These are phyloP conservation scores for Bovichtus variegatus DNA, from an alignment of 2,797 vertebrate genomes.

Conservation along the genomic window DNA sequence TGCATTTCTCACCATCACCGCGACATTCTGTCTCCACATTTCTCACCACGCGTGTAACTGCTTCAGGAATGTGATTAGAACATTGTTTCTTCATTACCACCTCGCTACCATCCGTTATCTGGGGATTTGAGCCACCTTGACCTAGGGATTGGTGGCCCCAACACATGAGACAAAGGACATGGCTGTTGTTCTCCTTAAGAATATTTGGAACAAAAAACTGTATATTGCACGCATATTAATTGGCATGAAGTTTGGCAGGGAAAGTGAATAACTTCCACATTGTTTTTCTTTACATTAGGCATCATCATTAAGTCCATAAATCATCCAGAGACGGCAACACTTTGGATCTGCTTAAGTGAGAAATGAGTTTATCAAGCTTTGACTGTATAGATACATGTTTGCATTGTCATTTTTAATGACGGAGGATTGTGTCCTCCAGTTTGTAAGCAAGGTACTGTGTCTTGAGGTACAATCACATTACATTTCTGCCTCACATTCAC, in stretches of 20 bases:
- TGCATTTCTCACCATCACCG: neutral
- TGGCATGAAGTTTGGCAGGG: neutral
- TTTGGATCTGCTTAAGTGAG: neutral
- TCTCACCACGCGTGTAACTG: slow-evolving; percentile 30
- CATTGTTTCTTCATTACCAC: slow-evolving; percentile 43
- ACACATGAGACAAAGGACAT: neutral
- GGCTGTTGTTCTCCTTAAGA: neutral
- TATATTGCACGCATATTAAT: neutral
- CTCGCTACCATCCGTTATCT: slow-evolving; percentile 34
- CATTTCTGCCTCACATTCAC: neutral
- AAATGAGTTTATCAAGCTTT: neutral
- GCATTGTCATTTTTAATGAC: neutral
- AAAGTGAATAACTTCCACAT: neutral
- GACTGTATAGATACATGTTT: neutral
- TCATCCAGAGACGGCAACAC: neutral
- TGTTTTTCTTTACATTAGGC: neutral
- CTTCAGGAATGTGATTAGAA: slow-evolving; percentile 44
- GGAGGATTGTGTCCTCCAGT: neutral
- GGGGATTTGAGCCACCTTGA: slow-evolving; percentile 27
- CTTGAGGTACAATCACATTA: neutral
- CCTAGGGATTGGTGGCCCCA: neutral
- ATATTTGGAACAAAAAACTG: neutral
- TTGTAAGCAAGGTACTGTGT: neutral
- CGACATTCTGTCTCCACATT: neutral
- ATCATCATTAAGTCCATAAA: neutral